A percentile compares a stretch with the other conserved stretches of the same genome.
Conservation (phyloP, 2,113 vertebrate genomes). For the Rhombomys opimus region DNA sequence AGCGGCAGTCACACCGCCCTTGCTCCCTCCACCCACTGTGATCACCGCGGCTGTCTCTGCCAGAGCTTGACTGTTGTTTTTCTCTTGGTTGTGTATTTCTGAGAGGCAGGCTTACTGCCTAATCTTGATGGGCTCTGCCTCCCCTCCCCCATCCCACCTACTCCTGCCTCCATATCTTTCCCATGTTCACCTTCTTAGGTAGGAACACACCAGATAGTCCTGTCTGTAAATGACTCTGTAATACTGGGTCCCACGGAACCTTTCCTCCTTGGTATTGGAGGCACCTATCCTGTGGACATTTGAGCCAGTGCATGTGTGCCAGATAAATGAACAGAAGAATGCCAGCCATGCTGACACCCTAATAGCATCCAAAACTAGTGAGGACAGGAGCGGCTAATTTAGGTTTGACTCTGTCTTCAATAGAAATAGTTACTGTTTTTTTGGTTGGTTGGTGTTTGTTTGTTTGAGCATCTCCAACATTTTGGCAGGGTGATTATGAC, state of each 20-base stretch:
- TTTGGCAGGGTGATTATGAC: not conserved
- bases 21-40: too few relatives aligned
- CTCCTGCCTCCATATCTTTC: not conserved
- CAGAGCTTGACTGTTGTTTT: accelerated
- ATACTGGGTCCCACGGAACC: accelerated
- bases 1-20: not conserved
- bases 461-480: accelerated
- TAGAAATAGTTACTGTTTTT: accelerated
- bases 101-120: not conserved
- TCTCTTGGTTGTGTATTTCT: too few relatives aligned
- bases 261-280: accelerated
- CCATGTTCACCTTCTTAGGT: accelerated
- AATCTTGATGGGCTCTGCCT: not conserved
- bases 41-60: not conserved
- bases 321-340: accelerated
- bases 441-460: too few relatives aligned
- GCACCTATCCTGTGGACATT: accelerated
- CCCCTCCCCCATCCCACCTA: not conserved
- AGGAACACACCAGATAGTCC: accelerated
- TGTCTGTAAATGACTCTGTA: accelerated
- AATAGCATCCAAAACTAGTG: not conserved
- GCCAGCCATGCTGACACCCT: not conserved
- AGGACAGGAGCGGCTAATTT: accelerated
- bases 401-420: accelerated
- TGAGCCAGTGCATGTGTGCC: accelerated